Base-by-base conservation (phyloP, 2,888 invertebrate genomes). In the Epinotia bilunana region DNA sequence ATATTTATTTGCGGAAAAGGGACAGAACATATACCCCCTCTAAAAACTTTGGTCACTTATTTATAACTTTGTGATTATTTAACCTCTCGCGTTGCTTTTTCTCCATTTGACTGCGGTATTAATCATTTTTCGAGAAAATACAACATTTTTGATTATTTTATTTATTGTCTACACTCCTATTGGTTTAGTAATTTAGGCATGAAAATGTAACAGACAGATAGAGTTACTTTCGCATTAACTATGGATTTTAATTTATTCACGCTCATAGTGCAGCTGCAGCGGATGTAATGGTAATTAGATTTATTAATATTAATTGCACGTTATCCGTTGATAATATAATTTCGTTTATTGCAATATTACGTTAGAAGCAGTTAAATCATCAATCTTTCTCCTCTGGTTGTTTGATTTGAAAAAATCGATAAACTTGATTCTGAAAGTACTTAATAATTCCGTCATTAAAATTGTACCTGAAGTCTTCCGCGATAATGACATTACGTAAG, bases 401-500 rank as follows among this genome's bases (percentile, higher is more conserved):
- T 12, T 43, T 3, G 43, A 12, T 12, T 43, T 12, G 43, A 11
- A 43, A 49, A 49, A 49, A 49, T 1, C 16, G 0, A 16, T 16
- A 4, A 49, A 20, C 2, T 28, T 28, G 33, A 60, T 28, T 11
- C 11, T 23, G 12, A 23, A 4, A 43, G 5, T 1, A 33, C 33
- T 33, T 13, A 63, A 23, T 23, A 5, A 20, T 63, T 63, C 20
- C 63, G 43, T 18, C 11, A 5, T 18, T 46, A 46, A 20, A 9
- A 49, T 49, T 20, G 23, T 33, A 7, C 68, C 20, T 43, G 43
- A 18, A 58, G 28, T 68, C 9, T 16, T 33, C 13, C 23, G 23
- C 43, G 63, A 43, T 55, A 63, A 23, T 43, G 23, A 67, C 28
- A 49, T 63, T 55, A 74, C 49, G 61, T 58, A 69, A 43, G 28